phyloP scores from a whole-genome alignment of 2,888 invertebrate genomes.

The Brachypterus glaber region DNA sequence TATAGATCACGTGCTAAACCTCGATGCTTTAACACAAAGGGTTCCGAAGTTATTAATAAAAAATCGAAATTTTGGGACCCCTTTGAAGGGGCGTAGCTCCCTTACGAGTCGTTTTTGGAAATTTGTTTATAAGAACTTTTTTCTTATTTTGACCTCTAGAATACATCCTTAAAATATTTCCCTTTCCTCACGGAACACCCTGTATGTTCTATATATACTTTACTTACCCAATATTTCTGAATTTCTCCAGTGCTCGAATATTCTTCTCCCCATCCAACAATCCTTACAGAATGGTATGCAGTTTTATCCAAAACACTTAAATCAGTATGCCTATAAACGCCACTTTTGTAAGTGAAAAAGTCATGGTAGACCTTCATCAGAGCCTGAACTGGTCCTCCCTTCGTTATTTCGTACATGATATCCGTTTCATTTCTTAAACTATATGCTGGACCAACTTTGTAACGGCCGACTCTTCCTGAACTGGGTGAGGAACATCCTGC shows the following conservation, averaged over 20 bases:
- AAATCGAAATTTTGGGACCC: too few relatives aligned
- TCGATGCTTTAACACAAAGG: too few relatives aligned
- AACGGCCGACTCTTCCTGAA: constrained; percentile 50
- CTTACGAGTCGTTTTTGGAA: too few relatives aligned
- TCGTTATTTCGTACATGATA: constrained; percentile 84
- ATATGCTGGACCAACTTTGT: constrained; percentile 69
- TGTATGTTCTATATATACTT: too few relatives aligned
- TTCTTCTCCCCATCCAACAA: constrained; percentile 88
- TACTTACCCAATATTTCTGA: constrained; percentile 76
- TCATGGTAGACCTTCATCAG: constrained; percentile 85
- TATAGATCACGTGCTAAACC: too few relatives aligned
- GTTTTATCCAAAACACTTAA: constrained; percentile 46
- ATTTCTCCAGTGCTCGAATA: constrained; percentile 44
- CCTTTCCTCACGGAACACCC: too few relatives aligned
- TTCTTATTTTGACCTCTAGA: too few relatives aligned
- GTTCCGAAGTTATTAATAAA: too few relatives aligned
- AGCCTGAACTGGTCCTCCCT: constrained; percentile 89
- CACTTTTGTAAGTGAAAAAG: constrained; percentile 82
- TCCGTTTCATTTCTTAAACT: constrained; percentile 66
- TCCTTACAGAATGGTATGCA: constrained; percentile 83
- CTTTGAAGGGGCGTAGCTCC: too few relatives aligned
- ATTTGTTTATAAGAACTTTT: too few relatives aligned
- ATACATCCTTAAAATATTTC: too few relatives aligned
- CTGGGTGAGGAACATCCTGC: constrained; percentile 48
- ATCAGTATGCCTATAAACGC: constrained; percentile 64